Evolutionary conservation across 2,113 vertebrate genomes (phyloP).

Genomic region (Ailuropoda melanoleuca): DNA sequence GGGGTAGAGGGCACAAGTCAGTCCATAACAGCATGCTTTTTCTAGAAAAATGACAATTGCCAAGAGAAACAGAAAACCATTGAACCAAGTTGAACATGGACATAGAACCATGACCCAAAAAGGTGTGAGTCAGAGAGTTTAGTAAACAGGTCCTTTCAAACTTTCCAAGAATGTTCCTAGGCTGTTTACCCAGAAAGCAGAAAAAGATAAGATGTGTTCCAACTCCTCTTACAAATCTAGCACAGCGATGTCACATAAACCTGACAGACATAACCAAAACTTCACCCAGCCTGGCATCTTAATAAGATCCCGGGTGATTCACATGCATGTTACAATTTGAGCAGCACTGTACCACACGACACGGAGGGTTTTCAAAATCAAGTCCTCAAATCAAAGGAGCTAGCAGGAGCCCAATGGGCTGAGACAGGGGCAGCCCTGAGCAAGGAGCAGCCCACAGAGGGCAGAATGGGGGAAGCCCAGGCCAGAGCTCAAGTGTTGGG

Average conservation of each 20-base stretch:
- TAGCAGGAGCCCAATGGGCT: neutral
- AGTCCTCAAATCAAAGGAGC: neutral
- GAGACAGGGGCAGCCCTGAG: neutral
- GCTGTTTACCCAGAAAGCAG: neutral
- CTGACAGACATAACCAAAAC: neutral
- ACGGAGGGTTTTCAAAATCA: neutral
- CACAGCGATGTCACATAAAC: neutral
- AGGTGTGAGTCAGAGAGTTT: neutral
- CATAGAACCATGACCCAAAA: neutral
- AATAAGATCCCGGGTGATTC: neutral
- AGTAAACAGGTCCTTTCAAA: neutral
- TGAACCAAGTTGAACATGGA: neutral
- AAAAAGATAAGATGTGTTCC: neutral
- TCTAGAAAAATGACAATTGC: neutral
- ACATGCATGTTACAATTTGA: neutral
- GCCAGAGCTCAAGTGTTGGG: neutral
- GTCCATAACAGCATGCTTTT: neutral
- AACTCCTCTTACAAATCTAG: neutral
- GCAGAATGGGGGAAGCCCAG: neutral
- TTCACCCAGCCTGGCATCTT: neutral
- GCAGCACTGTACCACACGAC: accelerated
- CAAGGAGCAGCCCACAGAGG: neutral
- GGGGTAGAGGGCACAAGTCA: neutral
- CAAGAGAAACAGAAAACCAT: neutral
- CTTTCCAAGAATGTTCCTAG: neutral